Percentiles rank a stretch among this genome's conserved stretches.
phyloP scores from a whole-genome alignment of 1,140 invertebrate species.

The Phortica variegata region DNA sequence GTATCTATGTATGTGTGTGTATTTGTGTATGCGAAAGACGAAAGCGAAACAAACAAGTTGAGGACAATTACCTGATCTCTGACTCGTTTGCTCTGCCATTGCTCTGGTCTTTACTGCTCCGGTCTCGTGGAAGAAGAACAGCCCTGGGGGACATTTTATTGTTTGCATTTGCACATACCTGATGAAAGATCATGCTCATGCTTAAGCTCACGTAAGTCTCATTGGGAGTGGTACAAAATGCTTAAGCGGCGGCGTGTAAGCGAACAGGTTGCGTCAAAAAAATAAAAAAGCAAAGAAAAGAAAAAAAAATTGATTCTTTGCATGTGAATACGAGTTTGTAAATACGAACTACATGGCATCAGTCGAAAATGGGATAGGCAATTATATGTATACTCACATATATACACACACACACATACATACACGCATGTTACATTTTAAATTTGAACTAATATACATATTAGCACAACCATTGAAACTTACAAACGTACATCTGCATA shows the following conservation, averaged over 20 bases:
- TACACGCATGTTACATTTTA: too few species aligned
- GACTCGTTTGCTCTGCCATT: slow-evolving; percentile 8
- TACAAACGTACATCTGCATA: too few species aligned
- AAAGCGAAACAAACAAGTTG: slow-evolving; percentile 53
- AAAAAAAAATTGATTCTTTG: slow-evolving; percentile 56
- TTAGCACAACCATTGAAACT: too few species aligned
- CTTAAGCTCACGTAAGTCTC: slow-evolving; percentile 5
- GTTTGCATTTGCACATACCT: slow-evolving; percentile 48
- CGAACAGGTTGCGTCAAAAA: neutral
- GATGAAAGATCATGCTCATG: slow-evolving; percentile 49
- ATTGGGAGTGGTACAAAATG: slow-evolving; percentile 9
- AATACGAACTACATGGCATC: too few species aligned
- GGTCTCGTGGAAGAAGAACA: slow-evolving; percentile 21
- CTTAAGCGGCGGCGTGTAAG: neutral
- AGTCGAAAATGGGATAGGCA: too few species aligned
- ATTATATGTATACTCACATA: too few species aligned
- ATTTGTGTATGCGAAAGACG: slow-evolving; percentile 47
- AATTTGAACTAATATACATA: too few species aligned
- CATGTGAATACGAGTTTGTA: too few species aligned
- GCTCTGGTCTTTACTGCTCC: slow-evolving; percentile 12
- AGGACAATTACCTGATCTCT: slow-evolving; percentile 43
- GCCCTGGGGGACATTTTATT: slow-evolving; percentile 57
- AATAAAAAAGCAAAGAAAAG: slow-evolving; percentile 20
- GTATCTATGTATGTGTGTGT: slow-evolving; percentile 1
- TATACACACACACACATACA: too few species aligned